phyloP scores from a whole-genome alignment of 2,888 invertebrate genomes.

The Odontothrips loti region DNA sequence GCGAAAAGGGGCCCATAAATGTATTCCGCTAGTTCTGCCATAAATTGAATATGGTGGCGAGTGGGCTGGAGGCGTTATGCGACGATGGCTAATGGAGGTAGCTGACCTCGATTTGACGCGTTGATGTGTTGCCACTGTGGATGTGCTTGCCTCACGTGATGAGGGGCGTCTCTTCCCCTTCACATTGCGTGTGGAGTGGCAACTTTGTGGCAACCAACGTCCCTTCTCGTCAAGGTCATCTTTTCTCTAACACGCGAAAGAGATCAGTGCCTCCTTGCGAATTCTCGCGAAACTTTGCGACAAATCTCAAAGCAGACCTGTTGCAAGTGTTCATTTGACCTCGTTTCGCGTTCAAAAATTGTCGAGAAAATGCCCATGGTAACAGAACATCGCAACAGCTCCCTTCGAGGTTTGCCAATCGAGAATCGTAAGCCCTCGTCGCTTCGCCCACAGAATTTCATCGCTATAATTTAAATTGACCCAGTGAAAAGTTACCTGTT shows the following conservation, averaged over 20 bases:
- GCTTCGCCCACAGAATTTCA: not conserved
- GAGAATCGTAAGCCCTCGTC: not conserved
- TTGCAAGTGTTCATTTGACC: not conserved
- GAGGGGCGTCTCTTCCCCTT: no score
- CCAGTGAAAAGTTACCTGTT: conserved; percentile 17
- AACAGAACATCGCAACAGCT: not conserved
- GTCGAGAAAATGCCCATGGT: no score
- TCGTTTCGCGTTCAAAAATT: no score
- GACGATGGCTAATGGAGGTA: no score
- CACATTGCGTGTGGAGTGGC: not conserved
- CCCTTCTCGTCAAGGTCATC: not conserved
- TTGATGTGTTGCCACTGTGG: no score
- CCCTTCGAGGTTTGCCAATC: not conserved
- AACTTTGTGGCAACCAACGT: not conserved
- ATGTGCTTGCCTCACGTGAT: not conserved
- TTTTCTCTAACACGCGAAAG: not conserved
- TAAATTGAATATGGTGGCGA: no score
- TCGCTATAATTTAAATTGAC: not conserved
- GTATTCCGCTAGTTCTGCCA: no score
- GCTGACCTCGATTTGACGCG: no score
- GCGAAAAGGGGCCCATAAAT: no score
- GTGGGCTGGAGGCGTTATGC: no score
- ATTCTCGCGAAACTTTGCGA: not conserved
- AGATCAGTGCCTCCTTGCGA: no score
- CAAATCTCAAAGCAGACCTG: not conserved